phyloP scores from a whole-genome alignment of 2,113 vertebrate species.

The Anhinga anhinga region DNA sequence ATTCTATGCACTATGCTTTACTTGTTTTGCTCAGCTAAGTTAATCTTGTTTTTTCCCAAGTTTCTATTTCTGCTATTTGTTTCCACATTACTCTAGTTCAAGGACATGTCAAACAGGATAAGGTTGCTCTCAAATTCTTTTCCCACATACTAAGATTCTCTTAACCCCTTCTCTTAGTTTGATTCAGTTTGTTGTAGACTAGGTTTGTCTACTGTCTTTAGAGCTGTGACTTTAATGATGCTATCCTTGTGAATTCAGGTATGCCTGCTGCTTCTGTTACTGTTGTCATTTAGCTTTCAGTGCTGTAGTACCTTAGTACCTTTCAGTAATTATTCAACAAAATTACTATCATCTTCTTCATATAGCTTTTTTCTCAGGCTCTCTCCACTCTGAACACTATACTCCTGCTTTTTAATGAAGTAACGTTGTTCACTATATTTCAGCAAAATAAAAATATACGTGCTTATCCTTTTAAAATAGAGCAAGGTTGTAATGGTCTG shows the following conservation, averaged over 20 bases:
- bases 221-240: too few species aligned
- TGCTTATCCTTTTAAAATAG: neutral
- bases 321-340: neutral
- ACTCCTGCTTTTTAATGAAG: neutral
- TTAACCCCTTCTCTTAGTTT: too few species aligned
- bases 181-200: too few species aligned
- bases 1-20: too few species aligned
- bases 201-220: too few species aligned
- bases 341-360: neutral
- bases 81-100: too few species aligned
- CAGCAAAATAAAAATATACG: neutral
- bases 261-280: neutral
- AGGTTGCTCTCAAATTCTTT: too few species aligned
- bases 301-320: neutral
- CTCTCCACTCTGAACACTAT: neutral
- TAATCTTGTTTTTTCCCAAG: too few species aligned
- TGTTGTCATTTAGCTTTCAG: neutral
- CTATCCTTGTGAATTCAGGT: neutral
- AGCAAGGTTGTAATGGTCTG: neutral
- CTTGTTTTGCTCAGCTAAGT: too few species aligned
- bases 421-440: neutral
- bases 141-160: too few species aligned
- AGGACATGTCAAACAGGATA: too few species aligned
- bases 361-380: neutral
- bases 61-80: too few species aligned